Evolutionary conservation across 2,888 invertebrate genomes (phyloP).

Genomic region (Cosmia trapezina): DNA sequence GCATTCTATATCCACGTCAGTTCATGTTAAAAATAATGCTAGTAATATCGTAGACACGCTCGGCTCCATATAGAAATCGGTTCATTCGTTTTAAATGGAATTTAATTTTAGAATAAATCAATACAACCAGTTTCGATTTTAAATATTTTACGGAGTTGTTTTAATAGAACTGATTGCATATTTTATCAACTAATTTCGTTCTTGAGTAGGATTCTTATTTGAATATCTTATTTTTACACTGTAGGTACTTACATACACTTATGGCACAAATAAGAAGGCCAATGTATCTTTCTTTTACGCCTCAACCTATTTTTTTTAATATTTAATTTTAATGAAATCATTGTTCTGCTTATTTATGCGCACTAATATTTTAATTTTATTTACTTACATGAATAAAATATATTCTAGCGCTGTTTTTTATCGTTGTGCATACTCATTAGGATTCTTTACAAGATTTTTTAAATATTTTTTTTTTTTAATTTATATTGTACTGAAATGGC

Average conservation of each 20-base stretch:
- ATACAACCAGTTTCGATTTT: not conserved
- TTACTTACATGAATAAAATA: not conserved
- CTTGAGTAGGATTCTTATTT: not conserved
- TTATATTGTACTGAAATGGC: not conserved
- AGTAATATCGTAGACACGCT: constrained; percentile 10
- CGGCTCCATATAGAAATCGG: constrained; percentile 9
- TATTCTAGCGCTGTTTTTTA: not conserved
- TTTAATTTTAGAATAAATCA: constrained; percentile 21
- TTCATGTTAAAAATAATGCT: constrained; percentile 64
- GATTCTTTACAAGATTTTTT: not conserved
- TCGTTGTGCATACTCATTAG: not conserved
- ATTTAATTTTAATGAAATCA: not conserved
- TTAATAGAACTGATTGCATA: not conserved
- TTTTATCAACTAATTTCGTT: constrained; percentile 1
- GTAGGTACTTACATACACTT: no score
- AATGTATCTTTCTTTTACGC: not conserved
- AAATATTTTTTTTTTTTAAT: not conserved
- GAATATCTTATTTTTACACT: not conserved
- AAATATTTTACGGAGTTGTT: not conserved
- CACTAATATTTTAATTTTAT: no score
- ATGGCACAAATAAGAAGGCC: not conserved
- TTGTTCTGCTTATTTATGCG: not conserved
- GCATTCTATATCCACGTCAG: constrained; percentile 63
- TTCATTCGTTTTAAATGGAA: constrained; percentile 6
- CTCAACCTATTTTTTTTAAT: not conserved